These are phyloP conservation scores for Patella vulgata DNA, from an alignment of 1,140 invertebrate genomes.

Conservation along the genomic window DNA sequence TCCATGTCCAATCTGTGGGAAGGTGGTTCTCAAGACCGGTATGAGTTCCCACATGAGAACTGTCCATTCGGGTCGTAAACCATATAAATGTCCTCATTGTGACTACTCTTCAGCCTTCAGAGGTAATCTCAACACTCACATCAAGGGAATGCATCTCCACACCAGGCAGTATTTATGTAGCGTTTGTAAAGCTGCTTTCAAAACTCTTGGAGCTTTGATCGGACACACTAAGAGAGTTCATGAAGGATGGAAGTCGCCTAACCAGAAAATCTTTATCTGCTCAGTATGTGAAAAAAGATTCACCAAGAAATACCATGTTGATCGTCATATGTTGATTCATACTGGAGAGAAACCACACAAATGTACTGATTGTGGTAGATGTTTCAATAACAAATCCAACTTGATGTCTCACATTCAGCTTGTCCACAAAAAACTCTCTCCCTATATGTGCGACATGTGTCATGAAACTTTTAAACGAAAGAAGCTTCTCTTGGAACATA, in stretches of 20 bases:
- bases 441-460: conserved; percentile 63
- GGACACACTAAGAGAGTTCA: conserved; percentile 63
- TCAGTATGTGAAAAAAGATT: conserved; percentile 63
- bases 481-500: conserved; percentile 59
- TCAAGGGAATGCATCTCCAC: conserved; percentile 63
- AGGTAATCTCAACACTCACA: conserved; percentile 63
- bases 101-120: conserved; percentile 62
- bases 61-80: conserved; percentile 58
- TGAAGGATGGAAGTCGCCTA: conserved; percentile 63
- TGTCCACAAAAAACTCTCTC: conserved; percentile 60
- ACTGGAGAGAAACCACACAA: conserved; percentile 63
- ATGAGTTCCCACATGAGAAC: conserved; percentile 64
- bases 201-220: conserved; percentile 62
- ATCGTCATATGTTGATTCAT: conserved; percentile 62
- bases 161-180: conserved; percentile 62
- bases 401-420: conserved; percentile 62
- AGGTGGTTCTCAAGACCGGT: conserved; percentile 62
- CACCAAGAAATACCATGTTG: conserved; percentile 64
- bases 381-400: conserved; percentile 63
- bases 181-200: conserved; percentile 61
- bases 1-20: conserved; percentile 63
- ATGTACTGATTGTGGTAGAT: conserved; percentile 61
- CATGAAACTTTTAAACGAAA: conserved; percentile 63
- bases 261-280: conserved; percentile 63
- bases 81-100: conserved; percentile 63